These are phyloP conservation scores for Platysteira castanea DNA, from an alignment of 2,113 vertebrate species.

Conservation along the genomic window DNA sequence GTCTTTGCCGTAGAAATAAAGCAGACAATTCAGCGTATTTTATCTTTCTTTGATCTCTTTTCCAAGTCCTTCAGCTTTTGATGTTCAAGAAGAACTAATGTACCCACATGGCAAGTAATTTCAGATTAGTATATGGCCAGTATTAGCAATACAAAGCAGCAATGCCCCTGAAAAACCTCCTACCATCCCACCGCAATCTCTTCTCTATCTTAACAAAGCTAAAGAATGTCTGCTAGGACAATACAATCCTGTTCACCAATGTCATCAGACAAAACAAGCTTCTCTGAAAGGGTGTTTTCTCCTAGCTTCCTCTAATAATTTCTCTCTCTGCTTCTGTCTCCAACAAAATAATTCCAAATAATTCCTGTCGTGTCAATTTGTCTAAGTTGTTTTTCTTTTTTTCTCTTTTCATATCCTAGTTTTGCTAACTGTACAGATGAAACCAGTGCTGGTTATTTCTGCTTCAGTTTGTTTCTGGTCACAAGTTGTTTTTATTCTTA, in stretches of 20 bases:
- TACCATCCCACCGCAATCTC: background rate
- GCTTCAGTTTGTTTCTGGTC: background rate
- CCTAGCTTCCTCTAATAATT: background rate
- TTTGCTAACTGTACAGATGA: background rate
- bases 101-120: background rate
- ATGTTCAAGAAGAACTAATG: background rate
- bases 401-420: background rate
- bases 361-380: background rate
- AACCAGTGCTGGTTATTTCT: background rate
- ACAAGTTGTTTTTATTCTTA: background rate
- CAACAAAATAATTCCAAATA: background rate
- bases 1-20: background rate
- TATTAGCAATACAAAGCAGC: background rate
- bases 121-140: background rate
- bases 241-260: background rate
- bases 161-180: background rate
- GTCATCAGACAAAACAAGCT: background rate
- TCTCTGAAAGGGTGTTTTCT: background rate
- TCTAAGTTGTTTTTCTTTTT: background rate
- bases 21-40: background rate
- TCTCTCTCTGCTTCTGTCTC: background rate
- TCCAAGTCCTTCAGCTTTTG: background rate
- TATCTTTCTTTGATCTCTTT: background rate
- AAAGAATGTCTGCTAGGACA: background rate
- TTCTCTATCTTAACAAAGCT: background rate